These are phyloP conservation scores for Amblyjoppa proteus DNA, from an alignment of 2,888 invertebrate species.

Conservation along the genomic window DNA sequence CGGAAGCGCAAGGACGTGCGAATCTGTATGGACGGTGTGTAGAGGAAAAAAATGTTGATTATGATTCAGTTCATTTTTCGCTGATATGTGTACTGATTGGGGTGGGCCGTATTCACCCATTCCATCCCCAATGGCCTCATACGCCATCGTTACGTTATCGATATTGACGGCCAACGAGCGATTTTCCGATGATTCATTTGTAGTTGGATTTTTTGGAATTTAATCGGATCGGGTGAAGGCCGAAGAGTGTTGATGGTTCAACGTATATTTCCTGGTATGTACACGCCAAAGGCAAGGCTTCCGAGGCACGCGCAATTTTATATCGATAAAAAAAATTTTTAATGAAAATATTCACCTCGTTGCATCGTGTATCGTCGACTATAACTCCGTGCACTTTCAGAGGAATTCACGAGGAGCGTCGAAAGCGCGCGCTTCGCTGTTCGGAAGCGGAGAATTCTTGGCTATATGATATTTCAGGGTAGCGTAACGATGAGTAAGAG, in stretches of 20 bases:
- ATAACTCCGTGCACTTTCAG: background rate
- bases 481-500: background rate
- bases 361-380: background rate
- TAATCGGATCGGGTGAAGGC: background rate
- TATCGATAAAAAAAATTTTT: background rate
- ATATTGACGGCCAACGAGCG: background rate
- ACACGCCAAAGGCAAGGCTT: background rate
- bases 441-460: background rate
- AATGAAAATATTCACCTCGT: background rate
- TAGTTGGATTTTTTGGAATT: background rate
- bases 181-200: too few relatives aligned
- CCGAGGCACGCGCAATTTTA: background rate
- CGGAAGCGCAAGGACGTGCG: too few relatives aligned
- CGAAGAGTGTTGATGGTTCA: background rate
- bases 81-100: background rate
- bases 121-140: too few relatives aligned
- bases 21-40: too few relatives aligned
- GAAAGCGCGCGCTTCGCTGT: background rate
- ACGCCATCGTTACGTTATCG: too few relatives aligned
- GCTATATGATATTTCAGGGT: background rate
- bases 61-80: background rate
- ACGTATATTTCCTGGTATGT: background rate
- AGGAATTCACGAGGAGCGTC: background rate
- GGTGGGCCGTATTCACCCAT: background rate
- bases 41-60: too few relatives aligned